Conservation (phyloP, 2,888 invertebrate species). For the Clistopyga incitator region DNA sequence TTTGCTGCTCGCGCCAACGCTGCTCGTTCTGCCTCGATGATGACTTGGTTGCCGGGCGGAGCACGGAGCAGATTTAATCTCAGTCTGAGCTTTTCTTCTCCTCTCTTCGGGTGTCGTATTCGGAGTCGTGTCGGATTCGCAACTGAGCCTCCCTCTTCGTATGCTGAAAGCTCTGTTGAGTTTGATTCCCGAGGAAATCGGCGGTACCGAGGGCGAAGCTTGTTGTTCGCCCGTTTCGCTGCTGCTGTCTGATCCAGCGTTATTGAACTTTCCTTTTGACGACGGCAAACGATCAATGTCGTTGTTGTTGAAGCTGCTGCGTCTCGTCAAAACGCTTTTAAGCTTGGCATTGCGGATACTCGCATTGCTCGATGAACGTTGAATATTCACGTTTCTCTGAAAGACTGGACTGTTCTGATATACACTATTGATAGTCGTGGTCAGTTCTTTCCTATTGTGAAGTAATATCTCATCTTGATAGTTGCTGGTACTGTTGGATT, state of each 20-base stretch:
- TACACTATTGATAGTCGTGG: constrained; percentile 65
- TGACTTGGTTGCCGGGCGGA: constrained; percentile 73
- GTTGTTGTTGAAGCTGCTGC: constrained; percentile 78
- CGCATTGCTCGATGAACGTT: constrained; percentile 85
- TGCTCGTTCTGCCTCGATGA: constrained; percentile 74
- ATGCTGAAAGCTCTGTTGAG: constrained; percentile 79
- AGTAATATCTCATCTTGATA: constrained; percentile 74
- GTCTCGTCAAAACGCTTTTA: constrained; percentile 72
- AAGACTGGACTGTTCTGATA: constrained; percentile 75
- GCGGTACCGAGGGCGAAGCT: constrained; percentile 66
- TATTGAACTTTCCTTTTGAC: constrained; percentile 68
- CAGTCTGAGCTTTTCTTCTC: constrained; percentile 74
- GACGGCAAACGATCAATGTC: constrained; percentile 72
- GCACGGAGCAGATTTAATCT: constrained; percentile 72
- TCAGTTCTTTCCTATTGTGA: constrained; percentile 71
- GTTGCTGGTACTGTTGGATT: constrained; percentile 78
- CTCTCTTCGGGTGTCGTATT: constrained; percentile 79
- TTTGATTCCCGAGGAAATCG: constrained; percentile 78
- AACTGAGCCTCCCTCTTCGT: constrained; percentile 77
- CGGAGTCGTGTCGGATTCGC: constrained; percentile 79
- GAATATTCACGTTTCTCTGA: constrained; percentile 77
- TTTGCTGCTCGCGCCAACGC: constrained; percentile 71
- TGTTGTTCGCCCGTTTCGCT: constrained; percentile 78
- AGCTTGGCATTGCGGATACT: constrained; percentile 80
- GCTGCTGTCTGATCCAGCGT: constrained; percentile 77